Conservation (phyloP, 2,888 invertebrate genomes). For the Terebella lapidaria region DNA sequence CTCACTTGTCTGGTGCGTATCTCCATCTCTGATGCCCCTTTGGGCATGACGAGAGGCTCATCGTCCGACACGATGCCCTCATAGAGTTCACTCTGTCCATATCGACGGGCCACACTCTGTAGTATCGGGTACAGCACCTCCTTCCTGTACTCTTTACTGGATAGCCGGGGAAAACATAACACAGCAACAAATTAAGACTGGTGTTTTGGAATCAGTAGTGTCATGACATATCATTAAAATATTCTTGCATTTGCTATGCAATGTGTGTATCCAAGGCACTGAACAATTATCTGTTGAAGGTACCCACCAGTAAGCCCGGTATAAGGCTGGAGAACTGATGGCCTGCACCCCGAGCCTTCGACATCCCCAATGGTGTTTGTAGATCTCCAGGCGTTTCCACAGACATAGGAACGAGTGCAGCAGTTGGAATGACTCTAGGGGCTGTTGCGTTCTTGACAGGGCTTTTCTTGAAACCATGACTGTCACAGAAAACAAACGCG, state of each 20-base stretch:
- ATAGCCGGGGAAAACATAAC: not conserved
- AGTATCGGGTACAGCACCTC: conserved; percentile 48
- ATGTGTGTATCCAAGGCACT: too few relatives aligned
- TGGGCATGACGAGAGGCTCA: conserved; percentile 44
- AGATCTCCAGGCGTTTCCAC: conserved; percentile 49
- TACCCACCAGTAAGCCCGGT: conserved; percentile 40
- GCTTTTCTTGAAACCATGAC: too few relatives aligned
- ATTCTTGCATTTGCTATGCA: too few relatives aligned
- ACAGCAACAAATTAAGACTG: not conserved
- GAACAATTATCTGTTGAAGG: too few relatives aligned
- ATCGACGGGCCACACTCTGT: conserved; percentile 44
- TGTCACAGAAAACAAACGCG: too few relatives aligned
- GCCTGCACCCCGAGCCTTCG: conserved; percentile 38
- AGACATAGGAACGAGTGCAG: conserved; percentile 46
- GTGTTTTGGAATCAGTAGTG: not conserved
- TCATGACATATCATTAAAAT: not conserved
- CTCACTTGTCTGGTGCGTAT: conserved; percentile 46
- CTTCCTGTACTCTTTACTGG: conserved; percentile 46
- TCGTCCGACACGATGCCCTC: conserved; percentile 46
- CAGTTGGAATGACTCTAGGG: conserved; percentile 42
- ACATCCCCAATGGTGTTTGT: conserved; percentile 47
- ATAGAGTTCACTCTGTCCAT: conserved; percentile 47
- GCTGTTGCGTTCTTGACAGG: conserved; percentile 39
- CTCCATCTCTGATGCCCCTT: conserved; percentile 49
- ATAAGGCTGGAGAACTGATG: conserved; percentile 36